Conservation (phyloP, 1,140 invertebrate genomes). For the Camponotus vicinus region DNA sequence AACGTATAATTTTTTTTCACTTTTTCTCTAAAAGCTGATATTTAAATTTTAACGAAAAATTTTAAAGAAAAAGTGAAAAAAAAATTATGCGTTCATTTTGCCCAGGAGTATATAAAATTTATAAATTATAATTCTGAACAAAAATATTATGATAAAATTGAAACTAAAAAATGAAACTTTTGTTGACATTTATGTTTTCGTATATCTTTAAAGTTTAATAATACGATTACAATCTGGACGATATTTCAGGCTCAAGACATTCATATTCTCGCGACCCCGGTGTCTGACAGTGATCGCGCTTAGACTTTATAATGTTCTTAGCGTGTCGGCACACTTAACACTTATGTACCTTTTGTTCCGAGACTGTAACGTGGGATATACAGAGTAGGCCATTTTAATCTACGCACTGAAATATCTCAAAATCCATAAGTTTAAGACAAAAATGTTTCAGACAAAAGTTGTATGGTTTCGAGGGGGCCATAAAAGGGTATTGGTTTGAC, state of each 20-base stretch:
- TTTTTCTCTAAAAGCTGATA: too few species aligned
- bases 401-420: too few species aligned
- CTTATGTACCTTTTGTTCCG: background rate
- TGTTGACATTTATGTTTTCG: background rate
- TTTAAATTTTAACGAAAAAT: too few species aligned
- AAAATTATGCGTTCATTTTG: too few species aligned
- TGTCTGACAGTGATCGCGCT: background rate
- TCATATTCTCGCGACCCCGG: constrained; percentile 23
- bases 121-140: background rate
- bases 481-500: too few species aligned
- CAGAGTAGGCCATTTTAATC: too few species aligned
- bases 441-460: too few species aligned
- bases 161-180: background rate
- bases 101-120: background rate
- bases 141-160: too few species aligned
- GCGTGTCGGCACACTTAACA: background rate
- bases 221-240: background rate
- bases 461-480: too few species aligned
- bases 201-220: background rate
- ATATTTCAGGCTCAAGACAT: constrained; percentile 8
- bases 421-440: too few species aligned
- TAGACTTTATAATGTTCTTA: constrained; percentile 44
- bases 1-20: too few species aligned
- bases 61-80: too few species aligned
- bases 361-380: background rate